Percentiles rank a stretch among this genome's conserved stretches.
Conservation (phyloP, 2,797 vertebrate species). For the Centroberyx gerrardi region DNA sequence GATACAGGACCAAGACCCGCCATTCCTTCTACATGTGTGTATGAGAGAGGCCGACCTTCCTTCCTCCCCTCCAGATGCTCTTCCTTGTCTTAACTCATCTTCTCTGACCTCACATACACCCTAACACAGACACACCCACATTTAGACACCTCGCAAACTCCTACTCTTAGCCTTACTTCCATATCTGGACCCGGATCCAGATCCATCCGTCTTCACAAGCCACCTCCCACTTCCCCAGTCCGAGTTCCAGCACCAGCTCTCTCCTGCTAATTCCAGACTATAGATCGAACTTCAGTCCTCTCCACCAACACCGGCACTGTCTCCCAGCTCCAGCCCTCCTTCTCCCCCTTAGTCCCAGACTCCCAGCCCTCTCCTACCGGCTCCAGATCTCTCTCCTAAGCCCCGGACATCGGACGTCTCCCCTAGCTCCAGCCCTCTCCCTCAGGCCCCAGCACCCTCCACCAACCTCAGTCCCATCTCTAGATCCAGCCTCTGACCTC, state of each 20-base stretch:
- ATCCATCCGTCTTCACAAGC: too few relatives aligned
- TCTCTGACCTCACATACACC: conserved; percentile 18
- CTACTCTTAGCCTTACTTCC: too few relatives aligned
- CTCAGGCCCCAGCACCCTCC: not conserved
- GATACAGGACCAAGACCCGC: conserved; percentile 6
- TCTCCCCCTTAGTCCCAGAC: not conserved
- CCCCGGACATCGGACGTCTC: not conserved
- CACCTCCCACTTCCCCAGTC: too few relatives aligned
- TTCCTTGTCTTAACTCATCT: not conserved
- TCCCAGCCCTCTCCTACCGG: not conserved
- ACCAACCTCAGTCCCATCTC: not conserved
- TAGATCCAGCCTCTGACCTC: not conserved
- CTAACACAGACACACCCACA: conserved; percentile 19
- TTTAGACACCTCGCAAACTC: conserved; percentile 1
- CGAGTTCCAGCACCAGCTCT: not conserved
- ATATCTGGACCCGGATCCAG: too few relatives aligned
- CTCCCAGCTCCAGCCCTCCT: too few relatives aligned
- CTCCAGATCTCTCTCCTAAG: not conserved
- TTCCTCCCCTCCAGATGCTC: conserved; percentile 42
- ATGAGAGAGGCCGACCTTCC: conserved; percentile 16
- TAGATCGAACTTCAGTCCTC: conserved; percentile 20
- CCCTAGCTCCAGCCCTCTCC: not conserved
- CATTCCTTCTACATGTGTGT: conserved; percentile 2
- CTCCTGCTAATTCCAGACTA: conserved; percentile 9
- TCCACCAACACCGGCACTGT: not conserved